Conservation (phyloP, 2,113 vertebrate species). For the Callorhinus ursinus region DNA sequence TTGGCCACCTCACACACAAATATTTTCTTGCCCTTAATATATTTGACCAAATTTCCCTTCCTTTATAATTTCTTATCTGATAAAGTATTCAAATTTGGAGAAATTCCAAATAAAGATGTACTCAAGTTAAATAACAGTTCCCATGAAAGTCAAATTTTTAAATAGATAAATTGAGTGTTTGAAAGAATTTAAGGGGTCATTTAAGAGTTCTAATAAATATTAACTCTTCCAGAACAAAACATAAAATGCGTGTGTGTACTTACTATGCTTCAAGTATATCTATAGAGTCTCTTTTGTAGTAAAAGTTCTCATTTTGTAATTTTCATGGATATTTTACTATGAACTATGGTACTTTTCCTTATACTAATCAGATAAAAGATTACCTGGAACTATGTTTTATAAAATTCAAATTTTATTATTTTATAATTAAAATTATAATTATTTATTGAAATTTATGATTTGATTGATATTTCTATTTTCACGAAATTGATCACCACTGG, state of each 20-base stretch:
- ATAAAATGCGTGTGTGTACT: not conserved
- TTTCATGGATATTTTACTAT: slow-evolving; percentile 16
- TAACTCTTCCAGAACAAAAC: slow-evolving; percentile 39
- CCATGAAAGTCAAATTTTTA: slow-evolving; percentile 19
- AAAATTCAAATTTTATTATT: slow-evolving; percentile 49
- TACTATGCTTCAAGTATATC: not conserved
- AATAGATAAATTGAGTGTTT: not conserved
- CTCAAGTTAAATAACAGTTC: slow-evolving; percentile 31
- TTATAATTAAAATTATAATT: not conserved
- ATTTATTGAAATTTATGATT: not conserved
- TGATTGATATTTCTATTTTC: slow-evolving; percentile 6
- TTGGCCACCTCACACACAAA: not conserved
- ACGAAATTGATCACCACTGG: not conserved
- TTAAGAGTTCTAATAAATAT: slow-evolving; percentile 7
- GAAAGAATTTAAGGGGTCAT: not conserved
- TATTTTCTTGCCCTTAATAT: not conserved
- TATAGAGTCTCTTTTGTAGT: not conserved
- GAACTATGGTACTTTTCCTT: not conserved
- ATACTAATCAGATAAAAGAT: not conserved
- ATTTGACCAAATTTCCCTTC: not conserved
- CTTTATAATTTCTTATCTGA: not conserved
- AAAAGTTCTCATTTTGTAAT: slow-evolving; percentile 29
- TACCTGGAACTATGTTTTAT: not conserved
- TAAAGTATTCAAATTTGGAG: not conserved
- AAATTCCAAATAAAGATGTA: slow-evolving; percentile 49